These are phyloP conservation scores for Onychostruthus taczanowskii DNA, from an alignment of 2,113 vertebrate genomes.

Conservation along the genomic window DNA sequence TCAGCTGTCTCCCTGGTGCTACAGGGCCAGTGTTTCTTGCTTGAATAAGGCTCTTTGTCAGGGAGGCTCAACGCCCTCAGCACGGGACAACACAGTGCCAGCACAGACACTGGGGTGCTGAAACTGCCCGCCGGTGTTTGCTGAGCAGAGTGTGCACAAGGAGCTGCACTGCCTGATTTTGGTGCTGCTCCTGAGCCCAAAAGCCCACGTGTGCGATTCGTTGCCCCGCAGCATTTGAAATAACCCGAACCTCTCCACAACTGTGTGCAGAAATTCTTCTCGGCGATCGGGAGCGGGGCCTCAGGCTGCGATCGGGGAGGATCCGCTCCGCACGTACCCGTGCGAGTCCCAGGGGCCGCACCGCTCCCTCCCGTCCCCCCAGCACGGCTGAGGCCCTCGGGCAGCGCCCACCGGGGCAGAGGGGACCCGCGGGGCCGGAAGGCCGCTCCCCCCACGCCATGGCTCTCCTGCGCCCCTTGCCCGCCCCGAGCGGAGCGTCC, in stretches of 20 bases:
- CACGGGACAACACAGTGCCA: fast-evolving
- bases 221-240: fast-evolving
- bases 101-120: fast-evolving
- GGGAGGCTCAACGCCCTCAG: too few species aligned
- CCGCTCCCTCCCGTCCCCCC: neutral
- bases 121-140: neutral
- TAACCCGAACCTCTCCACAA: fast-evolving
- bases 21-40: neutral
- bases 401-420: neutral
- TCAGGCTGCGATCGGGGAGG: neutral
- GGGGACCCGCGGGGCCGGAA: neutral
- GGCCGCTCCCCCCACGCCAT: too few species aligned
- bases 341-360: neutral
- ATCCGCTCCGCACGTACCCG: fast-evolving
- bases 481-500: neutral
- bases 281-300: neutral
- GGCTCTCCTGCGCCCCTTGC: neutral
- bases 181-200: neutral
- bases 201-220: fast-evolving
- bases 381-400: neutral
- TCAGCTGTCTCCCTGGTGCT: neutral
- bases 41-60: fast-evolving
- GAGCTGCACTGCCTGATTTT: fast-evolving
- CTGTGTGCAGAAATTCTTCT: fast-evolving
- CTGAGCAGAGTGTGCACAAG: neutral